Evolutionary conservation across 2,113 vertebrate genomes (phyloP), one percentile per base, ranked within the genome.

Genomic region (Antechinus stuartii): DNA sequence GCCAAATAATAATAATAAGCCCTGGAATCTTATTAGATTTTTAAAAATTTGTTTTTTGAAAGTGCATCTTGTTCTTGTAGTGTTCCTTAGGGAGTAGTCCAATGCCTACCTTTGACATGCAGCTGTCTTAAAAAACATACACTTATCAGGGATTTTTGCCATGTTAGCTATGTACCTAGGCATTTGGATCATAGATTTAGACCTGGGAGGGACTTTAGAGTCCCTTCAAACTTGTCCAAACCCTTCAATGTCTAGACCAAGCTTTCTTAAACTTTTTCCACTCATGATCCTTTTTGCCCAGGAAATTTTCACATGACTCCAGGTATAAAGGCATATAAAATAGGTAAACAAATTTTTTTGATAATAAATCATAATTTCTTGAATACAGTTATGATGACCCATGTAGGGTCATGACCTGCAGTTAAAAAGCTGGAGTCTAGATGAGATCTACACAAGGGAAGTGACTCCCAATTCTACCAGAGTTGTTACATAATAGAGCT

Each of bases 131-230:
- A 54, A 95, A 91, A 52, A 50, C 8, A 52, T 9, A 52, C 50
- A 52, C 50, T 11, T 9, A 68, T 47, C 24, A 94, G 91, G 30
- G 50, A 91, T 90, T 94, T 94, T 90, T 35, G 3, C 94, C 94
- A 96, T 92, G 22, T 68, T 50, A 92, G 94, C 95, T 91, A 94
- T 94, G 50, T 76, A 90, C 56, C 56, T 23, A 42, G 68, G n/a
- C n/a, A 42, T 84, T 42, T 84, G 19, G 68, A 42, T 42, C 16
- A 84, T 22, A 42, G 68, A 84, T 42, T 76, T 76, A 19, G 30
- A 68, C 0, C 10, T 68, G 30, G 61, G 61, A 68, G 12, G 61
- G 30, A 68, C 14, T 6, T 19, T n/a, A 2, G 6, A 42, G n/a
- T 22, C 35, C 16, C n/a, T 84, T 84, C n/a, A 16, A 84, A 23